Base-by-base conservation (phyloP, 2,888 invertebrate genomes). In the Agriotes lineatus region DNA sequence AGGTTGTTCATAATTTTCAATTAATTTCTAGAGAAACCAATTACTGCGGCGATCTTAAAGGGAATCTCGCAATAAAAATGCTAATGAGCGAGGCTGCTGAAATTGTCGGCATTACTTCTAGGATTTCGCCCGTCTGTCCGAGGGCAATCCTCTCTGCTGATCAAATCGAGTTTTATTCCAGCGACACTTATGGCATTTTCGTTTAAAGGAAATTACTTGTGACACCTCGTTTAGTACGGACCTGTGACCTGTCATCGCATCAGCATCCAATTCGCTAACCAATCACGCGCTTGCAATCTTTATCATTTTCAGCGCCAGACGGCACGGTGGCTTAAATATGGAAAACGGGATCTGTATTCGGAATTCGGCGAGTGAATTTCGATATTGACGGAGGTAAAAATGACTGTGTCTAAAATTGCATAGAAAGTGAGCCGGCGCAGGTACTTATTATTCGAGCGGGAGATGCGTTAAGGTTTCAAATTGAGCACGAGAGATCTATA, bases 201-300 rank as follows among this genome's bases (percentile, higher is more conserved):
- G 18, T 4, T 5, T 39, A 37, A 20, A 37, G 56, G 6, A 20
- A 56, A 37, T 56, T 39, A 39, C 37, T 10, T 37, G 6, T 22
- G 39, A 56, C 56, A 39, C 39, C 5, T 39, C 2, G 12, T 56
- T 56, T 56, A 59, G 30, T 59, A 12, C 59, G 59, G 59, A 18
- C 30, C 59, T 59, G 59, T 22, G 30, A 71, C 39, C 56, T 39
- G 56, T 20, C 56, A 22, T n/a, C 37, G 30, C 75, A 75, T 74
- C 74, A 71, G 73, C 69, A 72, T 39, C 65, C 69, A 72, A 72
- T 67, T 77, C 65, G 64, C 72, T 71, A 77, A 71, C 76, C 76
- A 76, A 78, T 77, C 78, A 77, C 77, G 78, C 72, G 64, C 74
- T 73, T 72, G 72, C 76, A 74, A 77, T 78, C 76, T 77, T 75